phyloP scores from a whole-genome alignment of 2,113 vertebrate species.

The Bettongia penicillata region DNA sequence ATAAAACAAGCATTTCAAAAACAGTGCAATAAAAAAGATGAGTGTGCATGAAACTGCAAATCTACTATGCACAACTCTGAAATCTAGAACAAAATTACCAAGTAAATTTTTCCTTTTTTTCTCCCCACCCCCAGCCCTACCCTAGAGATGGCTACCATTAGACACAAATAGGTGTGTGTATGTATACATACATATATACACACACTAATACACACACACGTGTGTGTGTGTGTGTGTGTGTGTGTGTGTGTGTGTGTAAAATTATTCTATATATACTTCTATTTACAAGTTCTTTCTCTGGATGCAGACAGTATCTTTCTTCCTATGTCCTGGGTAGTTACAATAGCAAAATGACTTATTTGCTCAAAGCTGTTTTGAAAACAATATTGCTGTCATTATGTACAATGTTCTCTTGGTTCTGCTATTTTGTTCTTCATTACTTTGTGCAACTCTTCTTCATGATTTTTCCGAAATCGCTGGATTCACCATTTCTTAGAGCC shows the following conservation, averaged over 20 bases:
- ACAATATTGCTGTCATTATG: not conserved
- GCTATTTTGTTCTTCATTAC: not conserved
- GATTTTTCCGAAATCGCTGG: not conserved
- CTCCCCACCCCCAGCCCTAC: no score
- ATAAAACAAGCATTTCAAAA: not conserved
- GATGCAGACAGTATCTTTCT: not conserved
- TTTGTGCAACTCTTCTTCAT: not conserved
- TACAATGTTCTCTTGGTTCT: not conserved
- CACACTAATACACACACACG: no score
- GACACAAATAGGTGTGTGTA: not conserved
- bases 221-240: not conserved
- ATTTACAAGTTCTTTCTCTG: not conserved
- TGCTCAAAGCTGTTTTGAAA: not conserved
- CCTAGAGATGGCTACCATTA: not conserved
- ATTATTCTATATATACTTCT: not conserved
- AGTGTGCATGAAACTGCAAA: not conserved
- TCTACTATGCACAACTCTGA: not conserved
- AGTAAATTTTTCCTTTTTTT: not conserved
- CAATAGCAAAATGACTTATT: not conserved
- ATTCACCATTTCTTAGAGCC: not conserved
- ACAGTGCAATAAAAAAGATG: not conserved
- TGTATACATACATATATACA: no score
- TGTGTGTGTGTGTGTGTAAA: not conserved
- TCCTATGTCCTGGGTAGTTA: not conserved
- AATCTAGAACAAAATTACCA: not conserved